Evolutionary conservation across 2,888 invertebrate species (phyloP), one percentile per base, ranked within the genome.

Genomic region (Drosophila hamatofila): DNA sequence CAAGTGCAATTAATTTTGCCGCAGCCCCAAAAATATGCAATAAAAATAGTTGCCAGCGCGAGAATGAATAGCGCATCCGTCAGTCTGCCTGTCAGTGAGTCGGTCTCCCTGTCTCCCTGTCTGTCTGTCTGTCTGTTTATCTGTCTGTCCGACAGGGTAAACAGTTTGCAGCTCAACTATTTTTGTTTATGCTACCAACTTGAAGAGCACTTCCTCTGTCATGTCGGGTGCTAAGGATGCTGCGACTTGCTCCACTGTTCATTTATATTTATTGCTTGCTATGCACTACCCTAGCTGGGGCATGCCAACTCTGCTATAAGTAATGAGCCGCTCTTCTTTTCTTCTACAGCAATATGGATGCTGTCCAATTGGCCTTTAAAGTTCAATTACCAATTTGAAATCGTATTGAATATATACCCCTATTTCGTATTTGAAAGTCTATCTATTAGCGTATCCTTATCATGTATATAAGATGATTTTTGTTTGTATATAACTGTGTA

Each of bases 1-100:
- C 75, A 80, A 83, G 83, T 75, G 83, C 83, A 86, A 86, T 84
- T 84, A 83, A 81, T 86, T 86, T 78, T 72, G 70, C 73, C 65
- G 44, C 75, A 81, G 70, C 65, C 52, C 78, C 64, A 64, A 84
- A 84, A 83, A 84, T 81, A 86, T 86, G 81, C 85, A 83, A 85
- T 85, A 79, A 81, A 85, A 88, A 88, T 85, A 83, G 83, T 79
- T 81, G 65, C 69, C 69, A 67, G 61, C 33, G 37, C 57, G 59
- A 69, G 65, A 81, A 83, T 72, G 70, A 70, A 79, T 73, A 54
- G 63, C 25, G 41, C 56, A n/a, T 46, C 46, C 33, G 44, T 58
- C 51, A 7, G 42, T 37, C 48, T 1, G 30, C 9, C 21, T 21
- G 27, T 30, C 51, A 2, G 37, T 18, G 41, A 33, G 48, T 33